A percentile compares a stretch with the other conserved stretches of the same genome.
phyloP scores from a whole-genome alignment of 2,888 invertebrate species.

The Arrhopalites spinosus region DNA sequence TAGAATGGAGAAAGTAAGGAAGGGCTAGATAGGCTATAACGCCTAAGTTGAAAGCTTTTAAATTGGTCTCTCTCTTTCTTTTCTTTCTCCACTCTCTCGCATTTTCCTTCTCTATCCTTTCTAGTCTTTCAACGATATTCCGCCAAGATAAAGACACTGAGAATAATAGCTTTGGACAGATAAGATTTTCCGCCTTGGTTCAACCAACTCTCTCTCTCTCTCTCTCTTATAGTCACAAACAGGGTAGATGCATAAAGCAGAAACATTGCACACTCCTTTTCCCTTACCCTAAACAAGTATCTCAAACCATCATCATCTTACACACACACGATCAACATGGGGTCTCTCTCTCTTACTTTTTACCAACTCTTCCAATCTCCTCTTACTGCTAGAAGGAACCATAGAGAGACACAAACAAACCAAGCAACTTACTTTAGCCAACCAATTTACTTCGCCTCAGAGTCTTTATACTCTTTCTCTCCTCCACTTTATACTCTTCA shows the following conservation, averaged over 20 bases:
- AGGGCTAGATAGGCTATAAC: constrained; percentile 43
- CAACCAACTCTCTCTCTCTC: background rate
- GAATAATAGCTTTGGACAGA: constrained; percentile 49
- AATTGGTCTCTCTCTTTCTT: constrained; percentile 50
- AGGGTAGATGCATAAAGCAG: background rate
- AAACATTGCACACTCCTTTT: background rate
- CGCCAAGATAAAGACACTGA: constrained; percentile 45
- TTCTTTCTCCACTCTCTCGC: constrained; percentile 13
- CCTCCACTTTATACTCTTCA: background rate
- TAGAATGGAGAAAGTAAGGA: constrained; percentile 9
- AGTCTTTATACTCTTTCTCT: background rate
- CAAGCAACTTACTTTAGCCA: constrained; percentile 20
- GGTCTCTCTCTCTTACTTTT: constrained; percentile 2
- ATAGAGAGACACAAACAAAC: constrained; percentile 12
- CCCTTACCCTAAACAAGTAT: background rate
- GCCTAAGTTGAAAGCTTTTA: constrained; percentile 55
- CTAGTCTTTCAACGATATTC: constrained; percentile 41
- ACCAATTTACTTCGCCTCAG: constrained; percentile 15
- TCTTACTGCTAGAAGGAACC: background rate
- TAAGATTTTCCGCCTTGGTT: constrained; percentile 42
- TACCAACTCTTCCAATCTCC: background rate
- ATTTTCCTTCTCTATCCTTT: constrained; percentile 17
- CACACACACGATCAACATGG: constrained; percentile 13
- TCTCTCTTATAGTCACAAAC: background rate
- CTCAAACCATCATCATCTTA: constrained; percentile 15